Percentiles rank a stretch among this genome's conserved stretches.
Evolutionary conservation across 2,888 invertebrate species (phyloP).

Genomic region (Psylliodes chrysocephalus): DNA sequence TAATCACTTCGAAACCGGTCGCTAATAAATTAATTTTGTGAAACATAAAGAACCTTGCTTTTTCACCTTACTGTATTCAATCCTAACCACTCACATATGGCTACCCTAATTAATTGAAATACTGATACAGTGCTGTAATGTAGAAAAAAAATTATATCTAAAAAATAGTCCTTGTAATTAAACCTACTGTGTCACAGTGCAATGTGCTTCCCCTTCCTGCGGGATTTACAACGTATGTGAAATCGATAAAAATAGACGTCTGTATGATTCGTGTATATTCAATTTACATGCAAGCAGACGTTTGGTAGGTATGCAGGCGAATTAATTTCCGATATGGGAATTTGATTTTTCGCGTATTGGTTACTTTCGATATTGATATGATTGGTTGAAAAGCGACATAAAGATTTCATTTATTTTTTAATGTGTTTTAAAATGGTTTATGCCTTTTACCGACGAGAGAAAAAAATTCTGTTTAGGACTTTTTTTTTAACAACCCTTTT

Average conservation of each 20-base stretch:
- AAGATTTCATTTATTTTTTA: neutral
- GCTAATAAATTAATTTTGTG: no score
- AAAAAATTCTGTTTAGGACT: no score
- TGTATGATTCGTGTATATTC: constrained; percentile 26
- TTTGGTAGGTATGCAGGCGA: constrained; percentile 7
- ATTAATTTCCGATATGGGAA: constrained; percentile 28
- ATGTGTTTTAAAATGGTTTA: no score
- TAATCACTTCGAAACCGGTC: no score
- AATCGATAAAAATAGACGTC: constrained; percentile 29
- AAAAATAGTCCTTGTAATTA: neutral
- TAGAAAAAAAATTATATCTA: no score
- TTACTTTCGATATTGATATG: constrained; percentile 6
- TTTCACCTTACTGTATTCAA: no score
- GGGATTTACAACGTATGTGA: constrained; percentile 11
- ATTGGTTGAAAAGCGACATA: neutral
- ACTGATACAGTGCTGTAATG: no score
- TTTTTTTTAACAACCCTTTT: no score
- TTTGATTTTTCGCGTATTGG: constrained; percentile 22
- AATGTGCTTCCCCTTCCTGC: neutral
- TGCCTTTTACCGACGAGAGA: no score
- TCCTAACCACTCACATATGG: no score
- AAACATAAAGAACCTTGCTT: no score
- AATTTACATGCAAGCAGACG: constrained; percentile 24
- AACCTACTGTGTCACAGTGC: neutral
- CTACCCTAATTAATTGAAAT: no score